phyloP scores from a whole-genome alignment of 1,140 invertebrate species.

The Olivierus martensii region DNA sequence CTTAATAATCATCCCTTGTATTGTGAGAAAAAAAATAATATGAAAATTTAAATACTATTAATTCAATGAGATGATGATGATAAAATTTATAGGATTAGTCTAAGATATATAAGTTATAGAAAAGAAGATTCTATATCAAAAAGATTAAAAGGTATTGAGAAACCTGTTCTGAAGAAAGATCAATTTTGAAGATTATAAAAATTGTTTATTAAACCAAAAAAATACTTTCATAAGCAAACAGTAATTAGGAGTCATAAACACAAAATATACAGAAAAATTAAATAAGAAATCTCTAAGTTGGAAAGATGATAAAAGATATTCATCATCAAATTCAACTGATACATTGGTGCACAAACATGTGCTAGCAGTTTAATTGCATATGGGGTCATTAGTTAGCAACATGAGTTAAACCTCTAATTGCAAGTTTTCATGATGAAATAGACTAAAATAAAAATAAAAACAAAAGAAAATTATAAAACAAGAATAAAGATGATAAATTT shows the following conservation, averaged over 20 bases:
- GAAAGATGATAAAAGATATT: not conserved
- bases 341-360: too few relatives aligned
- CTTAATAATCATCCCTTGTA: not conserved
- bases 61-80: not conserved
- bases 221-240: not conserved
- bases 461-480: too few relatives aligned
- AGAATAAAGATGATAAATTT: too few relatives aligned
- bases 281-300: not conserved
- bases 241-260: not conserved
- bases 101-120: not conserved
- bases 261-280: not conserved
- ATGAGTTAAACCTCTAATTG: too few relatives aligned
- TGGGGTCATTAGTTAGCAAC: too few relatives aligned
- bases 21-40: not conserved
- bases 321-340: not conserved
- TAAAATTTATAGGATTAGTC: slow-evolving; percentile 5
- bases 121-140: not conserved
- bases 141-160: slow-evolving; percentile 5
- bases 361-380: too few relatives aligned
- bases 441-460: too few relatives aligned
- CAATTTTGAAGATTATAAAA: not conserved
- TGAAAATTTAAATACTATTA: slow-evolving; percentile 10
- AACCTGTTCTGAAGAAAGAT: not conserved
- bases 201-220: not conserved
- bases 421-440: too few relatives aligned